Evolutionary conservation across 2,888 invertebrate genomes (phyloP), one percentile per base, ranked within the genome.

Genomic region (Odontocolon sp.): DNA sequence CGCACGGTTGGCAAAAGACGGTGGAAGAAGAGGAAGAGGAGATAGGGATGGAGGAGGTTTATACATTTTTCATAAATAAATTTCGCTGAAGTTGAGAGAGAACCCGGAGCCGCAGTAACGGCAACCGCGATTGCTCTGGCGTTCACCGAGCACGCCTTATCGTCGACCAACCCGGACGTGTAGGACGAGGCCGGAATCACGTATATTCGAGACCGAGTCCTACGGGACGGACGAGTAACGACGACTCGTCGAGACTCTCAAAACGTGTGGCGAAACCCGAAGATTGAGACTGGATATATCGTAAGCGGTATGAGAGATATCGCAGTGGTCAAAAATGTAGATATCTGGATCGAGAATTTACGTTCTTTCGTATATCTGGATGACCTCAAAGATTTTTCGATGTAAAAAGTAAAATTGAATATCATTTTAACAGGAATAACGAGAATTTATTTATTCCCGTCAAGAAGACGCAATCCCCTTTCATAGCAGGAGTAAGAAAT

Each of bases 31-130:
- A n/a, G 11, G 3, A 2, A 9, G 40, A 6, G 36, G 26, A 11
- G 42, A 9, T 9, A 21, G 23, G 0, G 3, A 2, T 5, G 18
- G 36, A 26, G 54, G 38, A 74, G 47, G 77, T 81, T 82, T 81
- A 82, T 84, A 80, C 81, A 84, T 83, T 86, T 84, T 82, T 86
- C 82, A 84, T 85, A 85, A 85, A 86, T 84, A 83, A 82, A 85
- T 86, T 86, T 82, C 78, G 77, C 42, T 5, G 33, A 11, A 36
- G 42, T 31, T 11, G 8, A 18, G 59, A 16, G 67, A n/a, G 23
- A 45, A 47, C 36, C 38, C 16, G 54, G 11, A 40, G 61, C 33
- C 40, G 52, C 40, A 52, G 33, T 18, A 59, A 26, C 38, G 57
- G 72, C 57, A 75, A 70, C 59, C 33, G 26, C 57, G 69, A 75